Percentiles rank a stretch among this genome's conserved stretches.
phyloP scores from a whole-genome alignment of 2,113 vertebrate species.

The Bos indicus region DNA sequence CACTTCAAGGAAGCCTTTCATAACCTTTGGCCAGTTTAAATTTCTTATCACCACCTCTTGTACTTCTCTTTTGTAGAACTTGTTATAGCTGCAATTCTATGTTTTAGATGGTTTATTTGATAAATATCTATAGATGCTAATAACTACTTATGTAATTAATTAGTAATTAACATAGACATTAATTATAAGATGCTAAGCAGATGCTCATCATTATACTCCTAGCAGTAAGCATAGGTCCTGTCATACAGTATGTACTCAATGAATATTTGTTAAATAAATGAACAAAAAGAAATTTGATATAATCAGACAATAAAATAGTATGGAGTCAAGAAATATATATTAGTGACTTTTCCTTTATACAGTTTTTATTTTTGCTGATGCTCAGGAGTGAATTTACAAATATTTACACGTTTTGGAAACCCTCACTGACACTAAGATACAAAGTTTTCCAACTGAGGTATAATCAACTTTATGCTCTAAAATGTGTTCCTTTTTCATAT shows the following conservation, averaged over 20 bases:
- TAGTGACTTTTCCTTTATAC: neutral
- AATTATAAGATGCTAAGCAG: slow-evolving; percentile 49
- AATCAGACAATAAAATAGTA: neutral
- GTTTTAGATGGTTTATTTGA: slow-evolving; percentile 30
- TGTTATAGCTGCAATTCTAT: slow-evolving; percentile 28
- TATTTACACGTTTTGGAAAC: neutral
- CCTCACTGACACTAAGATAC: neutral
- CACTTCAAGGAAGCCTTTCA: neutral
- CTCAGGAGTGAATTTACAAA: neutral
- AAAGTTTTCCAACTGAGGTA: neutral
- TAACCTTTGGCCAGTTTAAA: slow-evolving; percentile 1
- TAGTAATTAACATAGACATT: slow-evolving; percentile 51
- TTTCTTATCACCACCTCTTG: neutral
- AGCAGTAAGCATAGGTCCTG: neutral
- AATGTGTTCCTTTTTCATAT: neutral
- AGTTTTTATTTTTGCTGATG: neutral
- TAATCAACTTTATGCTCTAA: neutral
- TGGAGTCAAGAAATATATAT: neutral
- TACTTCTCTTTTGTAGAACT: neutral
- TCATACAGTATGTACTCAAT: slow-evolving; percentile 18
- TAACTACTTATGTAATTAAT: slow-evolving; percentile 58
- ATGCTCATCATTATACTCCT: slow-evolving; percentile 37
- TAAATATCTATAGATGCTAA: slow-evolving; percentile 48
- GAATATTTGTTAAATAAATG: slow-evolving; percentile 1
- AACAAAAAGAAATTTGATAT: slow-evolving; percentile 33